Evolutionary conservation across 2,888 invertebrate genomes (phyloP).

Genomic region (Lymantria dispar): DNA sequence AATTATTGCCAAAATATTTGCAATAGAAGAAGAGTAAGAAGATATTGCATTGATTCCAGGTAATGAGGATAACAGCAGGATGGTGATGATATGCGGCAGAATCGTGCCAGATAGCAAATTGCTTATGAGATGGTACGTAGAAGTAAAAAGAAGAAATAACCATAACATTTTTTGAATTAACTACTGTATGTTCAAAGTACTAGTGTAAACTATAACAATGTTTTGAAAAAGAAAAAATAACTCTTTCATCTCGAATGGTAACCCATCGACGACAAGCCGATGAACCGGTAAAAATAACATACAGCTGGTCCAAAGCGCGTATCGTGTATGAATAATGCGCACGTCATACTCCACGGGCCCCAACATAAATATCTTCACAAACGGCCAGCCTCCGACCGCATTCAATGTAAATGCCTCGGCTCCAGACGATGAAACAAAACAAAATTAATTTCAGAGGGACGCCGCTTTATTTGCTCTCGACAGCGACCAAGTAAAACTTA

Average conservation of each 20-base stretch:
- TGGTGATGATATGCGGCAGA: too few species aligned
- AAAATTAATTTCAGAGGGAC: conserved; percentile 79
- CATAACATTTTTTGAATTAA: too few species aligned
- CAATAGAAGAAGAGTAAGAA: too few species aligned
- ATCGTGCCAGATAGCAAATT: too few species aligned
- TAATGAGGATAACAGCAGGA: too few species aligned
- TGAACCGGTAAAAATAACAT: conserved; percentile 76
- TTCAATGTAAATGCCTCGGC: conserved; percentile 79
- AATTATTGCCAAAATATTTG: too few species aligned
- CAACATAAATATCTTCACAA: conserved; percentile 78
- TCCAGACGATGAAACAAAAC: conserved; percentile 80
- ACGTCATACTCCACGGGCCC: conserved; percentile 75
- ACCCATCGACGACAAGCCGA: conserved; percentile 55
- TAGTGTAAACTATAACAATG: conserved; percentile 15
- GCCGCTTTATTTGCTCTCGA: conserved; percentile 71
- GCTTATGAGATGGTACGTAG: too few species aligned
- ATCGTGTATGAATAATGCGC: conserved; percentile 78
- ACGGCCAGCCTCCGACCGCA: conserved; percentile 75
- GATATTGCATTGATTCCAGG: too few species aligned
- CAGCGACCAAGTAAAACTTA: conserved; percentile 50
- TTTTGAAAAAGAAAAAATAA: conserved; percentile 36
- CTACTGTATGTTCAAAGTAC: too few species aligned
- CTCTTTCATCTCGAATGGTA: conserved; percentile 36
- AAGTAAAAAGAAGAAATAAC: too few species aligned
- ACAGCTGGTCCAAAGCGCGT: conserved; percentile 65